phyloP scores from a whole-genome alignment of 2,113 vertebrate species.

The Lonchura striata region DNA sequence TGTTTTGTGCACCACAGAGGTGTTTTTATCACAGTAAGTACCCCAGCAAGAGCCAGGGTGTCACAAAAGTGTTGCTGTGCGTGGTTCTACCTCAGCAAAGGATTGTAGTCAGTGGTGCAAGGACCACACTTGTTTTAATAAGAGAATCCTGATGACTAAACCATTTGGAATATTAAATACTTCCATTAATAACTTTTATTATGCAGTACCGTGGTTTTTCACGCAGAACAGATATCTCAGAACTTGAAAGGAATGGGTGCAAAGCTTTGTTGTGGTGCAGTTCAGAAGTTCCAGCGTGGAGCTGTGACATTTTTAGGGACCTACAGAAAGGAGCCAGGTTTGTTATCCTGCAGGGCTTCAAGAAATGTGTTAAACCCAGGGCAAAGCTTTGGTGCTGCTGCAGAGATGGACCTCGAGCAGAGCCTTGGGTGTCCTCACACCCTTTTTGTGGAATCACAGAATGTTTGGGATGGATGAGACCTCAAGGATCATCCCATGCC shows the following conservation, averaged over 20 bases:
- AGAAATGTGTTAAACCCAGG: background rate
- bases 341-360: background rate
- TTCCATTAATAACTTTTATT: background rate
- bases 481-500: rapidly evolving
- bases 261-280: background rate
- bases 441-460: rapidly evolving
- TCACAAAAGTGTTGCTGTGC: background rate
- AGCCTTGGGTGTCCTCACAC: background rate
- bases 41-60: background rate
- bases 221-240: background rate
- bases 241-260: background rate
- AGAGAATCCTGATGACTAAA: slow-evolving; percentile 21
- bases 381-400: background rate
- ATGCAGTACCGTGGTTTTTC: background rate
- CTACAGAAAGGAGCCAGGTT: rapidly evolving
- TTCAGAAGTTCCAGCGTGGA: rapidly evolving
- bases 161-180: slow-evolving; percentile 27
- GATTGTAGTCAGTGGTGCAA: background rate
- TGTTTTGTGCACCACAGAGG: background rate
- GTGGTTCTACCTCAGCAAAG: background rate
- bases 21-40: background rate
- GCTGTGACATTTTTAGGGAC: background rate
- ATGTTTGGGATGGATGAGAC: background rate
- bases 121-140: background rate
- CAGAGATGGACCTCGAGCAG: background rate